Evolutionary conservation across 1,140 invertebrate species (phyloP).

Genomic region (Cylas formicarius): DNA sequence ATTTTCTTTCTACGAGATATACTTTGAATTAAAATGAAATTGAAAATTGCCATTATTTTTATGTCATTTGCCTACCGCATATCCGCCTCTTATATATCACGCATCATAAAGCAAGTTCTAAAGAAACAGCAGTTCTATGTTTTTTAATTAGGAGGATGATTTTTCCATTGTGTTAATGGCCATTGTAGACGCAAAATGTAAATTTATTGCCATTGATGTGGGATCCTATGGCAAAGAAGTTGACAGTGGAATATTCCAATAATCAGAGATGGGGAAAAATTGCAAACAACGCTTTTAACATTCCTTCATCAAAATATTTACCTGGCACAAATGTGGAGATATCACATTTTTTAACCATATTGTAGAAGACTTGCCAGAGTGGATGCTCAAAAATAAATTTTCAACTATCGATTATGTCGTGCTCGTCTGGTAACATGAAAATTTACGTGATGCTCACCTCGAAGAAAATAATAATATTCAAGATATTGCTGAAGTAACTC

Average conservation of each 20-base stretch:
- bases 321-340: neutral
- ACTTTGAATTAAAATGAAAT: too few relatives aligned
- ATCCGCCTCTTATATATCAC: slow-evolving; percentile 4
- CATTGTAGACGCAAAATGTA: slow-evolving; percentile 41
- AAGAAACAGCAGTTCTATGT: slow-evolving; percentile 1
- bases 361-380: slow-evolving; percentile 8
- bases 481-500: too few relatives aligned
- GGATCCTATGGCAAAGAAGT: slow-evolving; percentile 39
- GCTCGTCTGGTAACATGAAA: slow-evolving; percentile 16
- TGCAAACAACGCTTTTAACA: slow-evolving; percentile 9
- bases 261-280: slow-evolving; percentile 8
- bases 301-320: slow-evolving; percentile 9
- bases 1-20: slow-evolving; percentile 9
- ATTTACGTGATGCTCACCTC: too few relatives aligned
- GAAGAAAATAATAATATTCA: too few relatives aligned
- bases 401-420: slow-evolving; percentile 18
- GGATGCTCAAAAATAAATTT: slow-evolving; percentile 16
- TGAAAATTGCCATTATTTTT: slow-evolving; percentile 8
- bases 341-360: slow-evolving; percentile 12
- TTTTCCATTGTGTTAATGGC: slow-evolving; percentile 42
- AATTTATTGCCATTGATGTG: slow-evolving; percentile 41
- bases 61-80: slow-evolving; percentile 12
- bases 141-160: slow-evolving; percentile 41
- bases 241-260: slow-evolving; percentile 30
- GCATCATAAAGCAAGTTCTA: slow-evolving; percentile 10